Base-by-base conservation (phyloP, 2,888 invertebrate genomes). In the Merodon equestris region DNA sequence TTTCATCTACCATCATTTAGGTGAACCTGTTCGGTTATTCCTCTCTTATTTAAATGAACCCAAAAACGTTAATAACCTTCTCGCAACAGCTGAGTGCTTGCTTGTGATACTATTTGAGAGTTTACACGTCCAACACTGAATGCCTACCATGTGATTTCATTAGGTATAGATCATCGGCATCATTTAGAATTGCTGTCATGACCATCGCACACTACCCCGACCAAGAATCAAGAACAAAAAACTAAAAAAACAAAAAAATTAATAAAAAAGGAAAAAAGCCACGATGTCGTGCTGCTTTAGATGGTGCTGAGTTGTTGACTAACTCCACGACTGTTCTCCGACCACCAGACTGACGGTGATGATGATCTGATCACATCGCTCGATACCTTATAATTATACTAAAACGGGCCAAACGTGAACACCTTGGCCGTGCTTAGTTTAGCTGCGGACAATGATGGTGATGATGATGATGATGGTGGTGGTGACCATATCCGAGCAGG, bases 351-450 rank as follows among this genome's bases (percentile, higher is more conserved):
- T 15, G 34, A 27, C 34, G 15, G 45, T 42, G 19, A 14, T 58
- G 56, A 74, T 57, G 70, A 67, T 66, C 40, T 53, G 76, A 77
- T 77, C 76, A 40, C 56, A 61, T 63, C 60, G 70, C 4, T 18
- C 38, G 61, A 34, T 57, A 57, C 71, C 38, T 68, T 68, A 68
- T 74, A 61, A 61, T 66, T 74, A 75, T 67, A 67, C 17, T 58
- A 48, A 77, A 60, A 58, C 67, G 50, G 27, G 44, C 72, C 72
- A 73, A 73, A 73, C 67, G 53, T 63, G 77, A 77, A 77, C 77
- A 77, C 77, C 72, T 77, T 77, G 77, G 61, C 63, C 67, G 72
- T 77, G 77, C 67, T 77, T 53, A 72, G 77, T 58, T 77, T 77
- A 72, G 72, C 77, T 34, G 61, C 71, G 66, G 76, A 71, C 34